phyloP scores from a whole-genome alignment of 2,113 vertebrate genomes.

The Oenanthe melanoleuca region DNA sequence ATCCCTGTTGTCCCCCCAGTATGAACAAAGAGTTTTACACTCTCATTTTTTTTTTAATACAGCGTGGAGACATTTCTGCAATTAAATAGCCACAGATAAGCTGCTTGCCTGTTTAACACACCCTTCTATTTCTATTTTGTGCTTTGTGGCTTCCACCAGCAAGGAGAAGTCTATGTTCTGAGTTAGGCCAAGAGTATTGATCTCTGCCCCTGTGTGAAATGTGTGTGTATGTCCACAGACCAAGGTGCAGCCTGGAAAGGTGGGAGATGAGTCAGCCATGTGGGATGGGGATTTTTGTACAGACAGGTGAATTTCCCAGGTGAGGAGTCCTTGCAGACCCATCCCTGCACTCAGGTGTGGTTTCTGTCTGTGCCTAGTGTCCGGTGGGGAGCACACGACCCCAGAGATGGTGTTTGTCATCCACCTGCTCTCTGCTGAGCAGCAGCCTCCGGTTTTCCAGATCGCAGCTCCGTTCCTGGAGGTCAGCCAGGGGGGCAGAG shows the following conservation, averaged over 20 bases:
- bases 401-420: conserved; percentile 89
- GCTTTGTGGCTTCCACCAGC: background rate
- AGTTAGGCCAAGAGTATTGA: background rate
- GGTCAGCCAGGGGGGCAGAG: conserved; percentile 84
- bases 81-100: background rate
- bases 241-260: background rate
- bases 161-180: background rate
- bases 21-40: background rate
- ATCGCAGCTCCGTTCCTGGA: conserved; percentile 84
- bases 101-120: background rate
- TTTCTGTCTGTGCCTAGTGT: conserved; percentile 76
- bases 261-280: background rate
- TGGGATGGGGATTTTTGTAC: background rate
- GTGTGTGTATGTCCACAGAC: background rate
- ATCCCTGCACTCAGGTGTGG: background rate
- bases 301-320: background rate
- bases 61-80: background rate
- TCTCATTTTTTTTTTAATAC: background rate
- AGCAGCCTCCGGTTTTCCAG: conserved; percentile 85
- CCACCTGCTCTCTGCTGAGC: conserved; percentile 82
- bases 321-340: background rate
- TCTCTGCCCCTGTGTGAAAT: background rate
- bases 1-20: background rate
- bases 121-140: background rate
- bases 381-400: conserved; percentile 86